These are phyloP conservation scores for Pristionchus entomophagus DNA, from an alignment of 2,888 invertebrate species.

Conservation along the genomic window DNA sequence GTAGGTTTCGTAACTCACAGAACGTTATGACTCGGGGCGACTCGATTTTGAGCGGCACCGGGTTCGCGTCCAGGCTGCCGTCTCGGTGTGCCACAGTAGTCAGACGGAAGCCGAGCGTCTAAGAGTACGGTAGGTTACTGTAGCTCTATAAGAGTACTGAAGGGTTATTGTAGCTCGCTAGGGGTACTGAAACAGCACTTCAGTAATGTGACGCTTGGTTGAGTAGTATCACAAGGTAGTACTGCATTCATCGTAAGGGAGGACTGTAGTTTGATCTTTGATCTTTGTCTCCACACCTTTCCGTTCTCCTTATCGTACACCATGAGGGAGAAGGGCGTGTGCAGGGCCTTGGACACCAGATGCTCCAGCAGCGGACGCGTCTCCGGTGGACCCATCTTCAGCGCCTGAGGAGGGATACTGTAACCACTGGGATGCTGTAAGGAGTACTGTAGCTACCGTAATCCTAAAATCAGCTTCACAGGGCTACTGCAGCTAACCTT, in stretches of 20 bases:
- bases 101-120: slow-evolving; percentile 43
- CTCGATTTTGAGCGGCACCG: slow-evolving; percentile 31
- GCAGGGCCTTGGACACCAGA: slow-evolving; percentile 14
- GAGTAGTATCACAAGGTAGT: no score
- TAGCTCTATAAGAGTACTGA: no score
- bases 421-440: background rate
- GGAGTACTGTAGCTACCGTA: background rate
- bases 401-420: slow-evolving; percentile 2
- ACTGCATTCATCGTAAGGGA: no score
- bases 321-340: slow-evolving; percentile 36
- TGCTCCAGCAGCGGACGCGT: slow-evolving; percentile 27
- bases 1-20: slow-evolving; percentile 9
- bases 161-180: no score
- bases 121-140: background rate
- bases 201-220: background rate
- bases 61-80: slow-evolving; percentile 1
- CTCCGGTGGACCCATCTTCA: background rate
- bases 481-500: no score
- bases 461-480: background rate
- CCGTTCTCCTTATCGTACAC: slow-evolving; percentile 33
- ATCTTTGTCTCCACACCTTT: slow-evolving; percentile 6
- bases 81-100: slow-evolving; percentile 3
- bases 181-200: background rate
- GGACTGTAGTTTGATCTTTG: no score
- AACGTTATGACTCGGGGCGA: background rate